Base-by-base conservation (phyloP, 2,888 invertebrate species). In the Heteromyza rotundicornis region DNA sequence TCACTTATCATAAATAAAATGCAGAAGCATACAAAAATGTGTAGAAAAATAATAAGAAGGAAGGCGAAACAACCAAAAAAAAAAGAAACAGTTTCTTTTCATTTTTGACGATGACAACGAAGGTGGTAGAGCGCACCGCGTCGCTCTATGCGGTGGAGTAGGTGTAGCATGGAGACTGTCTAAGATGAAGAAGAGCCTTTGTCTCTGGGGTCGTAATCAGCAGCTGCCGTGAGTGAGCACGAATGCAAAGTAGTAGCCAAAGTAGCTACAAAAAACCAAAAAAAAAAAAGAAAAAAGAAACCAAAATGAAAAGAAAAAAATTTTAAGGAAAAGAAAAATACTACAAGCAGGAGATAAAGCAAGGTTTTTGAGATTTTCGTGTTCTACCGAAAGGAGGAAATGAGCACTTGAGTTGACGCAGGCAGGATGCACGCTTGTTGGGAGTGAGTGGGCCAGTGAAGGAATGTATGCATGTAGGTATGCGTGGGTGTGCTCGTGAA, bases 171-270 rank as follows among this genome's bases (percentile, higher is more conserved):
- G n/a, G 32, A 5, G 12, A 8, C 32, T 12, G 32, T 32, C 32
- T n/a, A n/a, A n/a, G n/a, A n/a, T n/a, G n/a, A n/a, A n/a, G n/a
- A n/a, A n/a, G n/a, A n/a, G 12, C 40, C n/a, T 47, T 17, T 47
- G 47, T 47, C 20, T 47, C 47, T 47, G 20, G 47, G 47, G 20
- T 47, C 47, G 19, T 47, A 47, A 47, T 47, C 47, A 47, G 47
- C 20, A 47, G 47, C 47, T 47, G 47, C 19, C 47, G 17, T 47
- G 19, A 47, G 47, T 47, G 47, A 47, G 19, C 47, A 47, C 17
- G 47, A 47, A 47, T 47, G 20, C 17, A 47, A 47, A 47, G 47
- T 19, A 19, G 20, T 19, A 20, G 14, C 17, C 20, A 20, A 47
- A 47, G 19, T 47, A 14, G 19, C 3, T 8, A 14, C 17, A 47